Evolutionary conservation across 1,140 invertebrate species (phyloP).

Genomic region (Myzus persicae): DNA sequence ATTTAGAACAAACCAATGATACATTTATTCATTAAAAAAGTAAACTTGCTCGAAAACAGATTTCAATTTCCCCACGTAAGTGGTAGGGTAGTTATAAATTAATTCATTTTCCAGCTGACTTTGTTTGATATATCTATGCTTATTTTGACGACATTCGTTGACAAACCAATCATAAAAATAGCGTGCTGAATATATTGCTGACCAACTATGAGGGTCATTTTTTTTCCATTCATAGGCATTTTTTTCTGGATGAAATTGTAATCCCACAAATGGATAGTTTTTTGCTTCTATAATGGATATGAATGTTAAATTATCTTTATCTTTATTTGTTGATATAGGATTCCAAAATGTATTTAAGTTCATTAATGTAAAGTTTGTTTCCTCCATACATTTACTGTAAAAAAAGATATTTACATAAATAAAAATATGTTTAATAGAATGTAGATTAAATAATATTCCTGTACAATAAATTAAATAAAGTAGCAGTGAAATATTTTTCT

Average conservation of each 20-base stretch:
- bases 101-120: not conserved
- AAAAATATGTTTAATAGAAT: not conserved
- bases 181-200: constrained; percentile 72
- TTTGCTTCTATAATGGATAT: constrained; percentile 74
- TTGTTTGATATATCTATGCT: constrained; percentile 49
- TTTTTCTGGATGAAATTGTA: constrained; percentile 94
- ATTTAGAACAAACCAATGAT: not conserved
- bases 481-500: too few species aligned
- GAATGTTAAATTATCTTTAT: constrained; percentile 73
- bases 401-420: not conserved
- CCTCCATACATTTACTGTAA: constrained; percentile 61
- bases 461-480: too few species aligned
- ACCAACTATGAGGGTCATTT: constrained; percentile 70
- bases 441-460: not conserved
- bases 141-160: constrained; percentile 56
- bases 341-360: constrained; percentile 66
- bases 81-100: constrained; percentile 29
- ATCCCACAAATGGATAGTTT: constrained; percentile 82
- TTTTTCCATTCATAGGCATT: constrained; percentile 80
- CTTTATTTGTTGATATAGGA: constrained; percentile 76
- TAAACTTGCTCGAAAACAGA: constrained; percentile 19
- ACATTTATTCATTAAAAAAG: constrained; percentile 2
- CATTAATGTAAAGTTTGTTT: constrained; percentile 55
- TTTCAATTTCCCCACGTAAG: constrained; percentile 28
- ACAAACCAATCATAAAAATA: constrained; percentile 81